Percentiles rank a stretch among this genome's conserved stretches.
phyloP scores from a whole-genome alignment of 1,140 invertebrate species.

The Maconellicoccus hirsutus region DNA sequence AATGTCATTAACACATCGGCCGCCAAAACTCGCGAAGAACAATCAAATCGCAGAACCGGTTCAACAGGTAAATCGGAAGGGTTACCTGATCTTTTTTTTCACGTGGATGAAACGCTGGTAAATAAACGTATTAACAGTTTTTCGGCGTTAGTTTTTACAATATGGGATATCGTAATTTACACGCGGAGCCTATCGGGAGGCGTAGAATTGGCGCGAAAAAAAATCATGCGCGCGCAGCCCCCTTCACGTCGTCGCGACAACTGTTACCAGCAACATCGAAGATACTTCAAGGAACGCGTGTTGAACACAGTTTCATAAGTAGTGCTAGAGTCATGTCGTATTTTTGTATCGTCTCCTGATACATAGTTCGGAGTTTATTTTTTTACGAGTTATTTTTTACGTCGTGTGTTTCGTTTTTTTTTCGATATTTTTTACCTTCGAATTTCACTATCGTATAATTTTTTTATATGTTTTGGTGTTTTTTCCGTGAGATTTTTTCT shows the following conservation, averaged over 20 bases:
- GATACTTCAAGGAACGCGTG: neutral
- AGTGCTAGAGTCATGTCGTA: neutral
- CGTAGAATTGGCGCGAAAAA: neutral
- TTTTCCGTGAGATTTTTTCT: too few species aligned
- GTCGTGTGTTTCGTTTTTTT: too few species aligned
- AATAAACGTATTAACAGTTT: slow-evolving; percentile 1
- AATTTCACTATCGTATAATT: too few species aligned
- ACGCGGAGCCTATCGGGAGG: neutral
- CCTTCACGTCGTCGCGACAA: neutral
- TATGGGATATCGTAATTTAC: neutral
- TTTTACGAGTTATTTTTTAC: too few species aligned
- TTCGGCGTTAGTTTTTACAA: neutral
- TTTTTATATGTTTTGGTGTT: too few species aligned
- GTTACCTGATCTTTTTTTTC: neutral
- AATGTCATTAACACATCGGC: neutral
- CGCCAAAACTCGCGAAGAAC: neutral
- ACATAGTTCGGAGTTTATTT: neutral
- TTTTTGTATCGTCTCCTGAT: neutral
- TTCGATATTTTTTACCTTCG: too few species aligned
- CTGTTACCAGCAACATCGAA: neutral
- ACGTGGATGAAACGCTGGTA: neutral
- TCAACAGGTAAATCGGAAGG: slow-evolving; percentile 7
- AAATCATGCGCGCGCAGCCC: neutral
- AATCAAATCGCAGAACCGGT: neutral
- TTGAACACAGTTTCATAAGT: neutral